Percentiles rank a stretch among this genome's conserved stretches.
Conservation (phyloP, 1,140 invertebrate genomes). For the Drusus annulatus region DNA sequence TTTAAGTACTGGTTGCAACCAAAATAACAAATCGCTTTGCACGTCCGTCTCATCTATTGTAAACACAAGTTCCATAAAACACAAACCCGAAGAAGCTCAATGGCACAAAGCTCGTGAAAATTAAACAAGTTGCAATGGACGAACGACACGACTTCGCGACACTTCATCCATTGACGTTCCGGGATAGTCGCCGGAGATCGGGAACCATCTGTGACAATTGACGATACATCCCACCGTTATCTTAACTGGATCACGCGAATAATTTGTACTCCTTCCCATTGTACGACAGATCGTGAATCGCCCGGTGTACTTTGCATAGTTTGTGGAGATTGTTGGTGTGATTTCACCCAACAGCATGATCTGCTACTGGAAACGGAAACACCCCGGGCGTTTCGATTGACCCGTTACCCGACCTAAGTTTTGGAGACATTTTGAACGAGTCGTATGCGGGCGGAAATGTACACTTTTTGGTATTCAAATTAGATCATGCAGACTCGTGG, state of each 20-base stretch:
- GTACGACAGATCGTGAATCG: slow-evolving; percentile 33
- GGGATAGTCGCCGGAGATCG: background rate
- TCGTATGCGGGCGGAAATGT: too few relatives aligned
- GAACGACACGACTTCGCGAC: slow-evolving; percentile 15
- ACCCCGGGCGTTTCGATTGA: background rate
- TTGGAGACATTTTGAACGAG: background rate
- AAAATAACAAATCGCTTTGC: too few relatives aligned
- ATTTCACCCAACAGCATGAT: slow-evolving; percentile 15
- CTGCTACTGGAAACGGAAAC: background rate
- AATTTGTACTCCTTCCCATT: slow-evolving; percentile 32
- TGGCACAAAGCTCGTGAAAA: background rate
- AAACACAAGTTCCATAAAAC: too few relatives aligned
- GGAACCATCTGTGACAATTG: slow-evolving; percentile 36
- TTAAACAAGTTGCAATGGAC: slow-evolving; percentile 13
- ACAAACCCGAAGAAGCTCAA: too few relatives aligned
- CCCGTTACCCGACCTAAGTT: background rate
- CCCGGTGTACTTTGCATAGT: slow-evolving; percentile 23
- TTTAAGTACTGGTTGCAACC: too few relatives aligned
- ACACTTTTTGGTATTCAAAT: too few relatives aligned
- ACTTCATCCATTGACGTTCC: background rate
- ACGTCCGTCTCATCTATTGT: too few relatives aligned
- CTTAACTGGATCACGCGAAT: slow-evolving; percentile 21
- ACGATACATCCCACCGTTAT: slow-evolving; percentile 29
- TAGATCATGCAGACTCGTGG: too few relatives aligned
- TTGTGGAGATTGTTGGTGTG: slow-evolving; percentile 15